Evolutionary conservation across 1,140 invertebrate genomes (phyloP).

Genomic region (Neodiprion virginianus): DNA sequence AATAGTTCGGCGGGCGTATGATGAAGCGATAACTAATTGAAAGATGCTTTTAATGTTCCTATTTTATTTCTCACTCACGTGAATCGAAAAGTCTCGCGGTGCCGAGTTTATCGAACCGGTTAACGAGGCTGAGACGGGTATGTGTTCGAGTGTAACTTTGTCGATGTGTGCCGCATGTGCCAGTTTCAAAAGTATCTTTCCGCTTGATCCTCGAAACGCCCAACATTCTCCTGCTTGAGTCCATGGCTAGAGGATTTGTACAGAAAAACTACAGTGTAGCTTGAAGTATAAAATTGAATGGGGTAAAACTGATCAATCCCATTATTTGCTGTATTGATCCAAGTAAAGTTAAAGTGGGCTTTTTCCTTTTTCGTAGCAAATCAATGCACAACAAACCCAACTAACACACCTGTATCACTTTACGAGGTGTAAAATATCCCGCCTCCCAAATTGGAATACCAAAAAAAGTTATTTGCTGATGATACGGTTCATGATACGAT

Average conservation of each 20-base stretch:
- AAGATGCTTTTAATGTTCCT: not conserved
- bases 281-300: no score
- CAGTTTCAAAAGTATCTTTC: slow-evolving; percentile 58
- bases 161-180: slow-evolving; percentile 55
- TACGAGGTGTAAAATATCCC: slow-evolving; percentile 41
- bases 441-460: slow-evolving; percentile 46
- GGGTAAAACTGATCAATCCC: no score
- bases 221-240: slow-evolving; percentile 87
- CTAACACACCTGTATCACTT: slow-evolving; percentile 43
- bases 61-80: slow-evolving; percentile 62
- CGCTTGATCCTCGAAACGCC: slow-evolving; percentile 90
- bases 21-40: no score
- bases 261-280: no score
- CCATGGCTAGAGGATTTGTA: slow-evolving; percentile 36
- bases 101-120: slow-evolving; percentile 89
- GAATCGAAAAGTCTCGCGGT: slow-evolving; percentile 86
- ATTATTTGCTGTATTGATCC: no score
- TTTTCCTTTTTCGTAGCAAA: not conserved
- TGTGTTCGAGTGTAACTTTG: slow-evolving; percentile 89
- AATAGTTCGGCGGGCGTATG: not conserved
- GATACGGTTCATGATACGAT: slow-evolving; percentile 31
- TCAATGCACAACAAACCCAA: no score
- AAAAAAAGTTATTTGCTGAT: slow-evolving; percentile 35
- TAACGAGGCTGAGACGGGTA: slow-evolving; percentile 73
- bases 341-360: not conserved